phyloP scores from a whole-genome alignment of 2,797 vertebrate genomes.

The Hemitrygon akajei region DNA sequence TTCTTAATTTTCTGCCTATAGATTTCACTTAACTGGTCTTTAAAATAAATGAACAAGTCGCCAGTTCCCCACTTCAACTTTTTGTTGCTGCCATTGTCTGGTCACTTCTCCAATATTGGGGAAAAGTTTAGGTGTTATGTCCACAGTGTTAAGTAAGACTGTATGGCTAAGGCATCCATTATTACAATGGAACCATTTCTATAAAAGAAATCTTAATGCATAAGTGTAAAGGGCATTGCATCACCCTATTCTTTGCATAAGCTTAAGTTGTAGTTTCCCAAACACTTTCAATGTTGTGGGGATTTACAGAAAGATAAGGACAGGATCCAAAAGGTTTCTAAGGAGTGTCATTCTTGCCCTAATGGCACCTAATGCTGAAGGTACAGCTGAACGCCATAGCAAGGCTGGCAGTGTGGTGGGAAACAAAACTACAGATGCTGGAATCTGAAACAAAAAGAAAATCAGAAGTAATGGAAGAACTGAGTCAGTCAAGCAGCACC shows the following conservation, averaged over 20 bases:
- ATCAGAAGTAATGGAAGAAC: too few relatives aligned
- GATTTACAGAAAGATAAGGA: background rate
- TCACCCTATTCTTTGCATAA: background rate
- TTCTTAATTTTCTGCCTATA: background rate
- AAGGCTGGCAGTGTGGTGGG: too few relatives aligned
- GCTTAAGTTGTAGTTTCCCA: background rate
- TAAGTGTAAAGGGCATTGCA: background rate
- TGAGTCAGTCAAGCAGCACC: too few relatives aligned
- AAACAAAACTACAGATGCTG: too few relatives aligned
- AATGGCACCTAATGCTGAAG: too few relatives aligned
- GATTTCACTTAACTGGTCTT: background rate
- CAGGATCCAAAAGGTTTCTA: background rate
- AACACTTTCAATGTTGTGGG: background rate
- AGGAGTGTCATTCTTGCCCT: background rate
- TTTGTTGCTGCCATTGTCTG: background rate
- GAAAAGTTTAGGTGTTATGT: background rate
- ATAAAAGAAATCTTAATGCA: background rate
- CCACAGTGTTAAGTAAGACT: background rate
- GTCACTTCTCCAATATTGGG: background rate
- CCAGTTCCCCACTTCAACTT: background rate
- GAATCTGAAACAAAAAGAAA: too few relatives aligned
- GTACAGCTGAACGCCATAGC: too few relatives aligned
- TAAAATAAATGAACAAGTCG: background rate
- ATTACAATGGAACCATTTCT: background rate
- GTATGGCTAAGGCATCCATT: background rate